phyloP scores from a whole-genome alignment of 2,113 vertebrate species.

The Sminthopsis crassicaudata region DNA sequence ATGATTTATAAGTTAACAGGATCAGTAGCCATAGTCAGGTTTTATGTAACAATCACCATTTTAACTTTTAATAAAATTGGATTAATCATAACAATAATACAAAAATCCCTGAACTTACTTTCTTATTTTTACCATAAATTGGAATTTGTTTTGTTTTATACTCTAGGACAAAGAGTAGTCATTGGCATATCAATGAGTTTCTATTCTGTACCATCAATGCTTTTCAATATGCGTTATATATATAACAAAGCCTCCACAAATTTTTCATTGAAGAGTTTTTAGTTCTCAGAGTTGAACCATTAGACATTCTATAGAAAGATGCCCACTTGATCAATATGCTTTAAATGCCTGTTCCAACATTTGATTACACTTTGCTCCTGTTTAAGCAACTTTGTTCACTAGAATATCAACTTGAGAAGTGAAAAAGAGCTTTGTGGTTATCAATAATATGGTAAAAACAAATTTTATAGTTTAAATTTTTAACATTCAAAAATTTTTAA shows the following conservation, averaged over 20 bases:
- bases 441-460: background rate
- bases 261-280: background rate
- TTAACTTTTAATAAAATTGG: background rate
- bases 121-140: slow-evolving; percentile 29
- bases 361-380: background rate
- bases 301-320: background rate
- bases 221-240: background rate
- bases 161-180: background rate
- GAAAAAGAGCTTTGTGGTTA: background rate
- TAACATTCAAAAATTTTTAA: background rate
- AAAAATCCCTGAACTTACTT: background rate
- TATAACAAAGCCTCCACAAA: background rate
- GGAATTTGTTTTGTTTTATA: background rate
- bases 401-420: background rate
- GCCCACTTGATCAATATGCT: background rate
- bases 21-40: background rate
- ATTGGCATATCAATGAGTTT: background rate
- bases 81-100: background rate
- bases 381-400: background rate
- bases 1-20: background rate
- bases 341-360: background rate
- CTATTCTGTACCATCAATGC: background rate
- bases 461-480: background rate
- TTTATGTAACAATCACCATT: background rate
- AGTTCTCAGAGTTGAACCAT: background rate